These are phyloP conservation scores for Hepsetus odoe DNA, from an alignment of 2,113 vertebrate genomes.

Conservation along the genomic window DNA sequence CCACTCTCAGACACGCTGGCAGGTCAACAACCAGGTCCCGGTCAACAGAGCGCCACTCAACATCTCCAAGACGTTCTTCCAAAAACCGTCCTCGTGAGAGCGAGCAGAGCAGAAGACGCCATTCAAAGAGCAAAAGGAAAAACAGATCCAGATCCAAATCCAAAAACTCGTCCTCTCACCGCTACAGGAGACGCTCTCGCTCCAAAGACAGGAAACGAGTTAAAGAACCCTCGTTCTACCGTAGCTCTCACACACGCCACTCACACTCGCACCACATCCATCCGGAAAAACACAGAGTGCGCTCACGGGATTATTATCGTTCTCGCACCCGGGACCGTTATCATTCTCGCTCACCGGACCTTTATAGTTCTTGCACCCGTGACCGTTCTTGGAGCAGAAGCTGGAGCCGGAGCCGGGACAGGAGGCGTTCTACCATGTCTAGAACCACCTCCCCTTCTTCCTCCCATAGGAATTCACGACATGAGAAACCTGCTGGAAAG, in stretches of 20 bases:
- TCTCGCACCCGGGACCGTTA: background rate
- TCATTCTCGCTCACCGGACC: background rate
- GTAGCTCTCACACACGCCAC: slow-evolving; percentile 77
- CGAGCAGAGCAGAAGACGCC: slow-evolving; percentile 61
- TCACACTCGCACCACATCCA: slow-evolving; percentile 71
- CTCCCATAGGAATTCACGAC: slow-evolving; percentile 68
- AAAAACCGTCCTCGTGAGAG: slow-evolving; percentile 54
- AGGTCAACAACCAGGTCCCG: background rate
- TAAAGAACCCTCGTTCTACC: slow-evolving; percentile 62
- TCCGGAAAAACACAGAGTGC: slow-evolving; percentile 61
- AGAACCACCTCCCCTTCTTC: slow-evolving; percentile 78
- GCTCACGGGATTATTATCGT: background rate
- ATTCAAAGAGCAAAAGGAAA: slow-evolving; percentile 56
- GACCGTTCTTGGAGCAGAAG: slow-evolving; percentile 66
- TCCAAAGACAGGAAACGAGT: slow-evolving; percentile 69
- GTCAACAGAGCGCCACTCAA: background rate
- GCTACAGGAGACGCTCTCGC: slow-evolving; percentile 71
- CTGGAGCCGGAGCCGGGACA: slow-evolving; percentile 72
- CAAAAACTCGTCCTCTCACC: slow-evolving; percentile 69
- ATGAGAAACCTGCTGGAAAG: slow-evolving; percentile 87
- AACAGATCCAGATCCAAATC: slow-evolving; percentile 55
- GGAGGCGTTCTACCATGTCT: slow-evolving; percentile 79
- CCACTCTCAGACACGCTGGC: slow-evolving; percentile 53
- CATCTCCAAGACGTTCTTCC: slow-evolving; percentile 10
- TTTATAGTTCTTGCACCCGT: slow-evolving; percentile 53